Conservation (phyloP, 2,888 invertebrate species). For the Phytoseiulus persimilis region DNA sequence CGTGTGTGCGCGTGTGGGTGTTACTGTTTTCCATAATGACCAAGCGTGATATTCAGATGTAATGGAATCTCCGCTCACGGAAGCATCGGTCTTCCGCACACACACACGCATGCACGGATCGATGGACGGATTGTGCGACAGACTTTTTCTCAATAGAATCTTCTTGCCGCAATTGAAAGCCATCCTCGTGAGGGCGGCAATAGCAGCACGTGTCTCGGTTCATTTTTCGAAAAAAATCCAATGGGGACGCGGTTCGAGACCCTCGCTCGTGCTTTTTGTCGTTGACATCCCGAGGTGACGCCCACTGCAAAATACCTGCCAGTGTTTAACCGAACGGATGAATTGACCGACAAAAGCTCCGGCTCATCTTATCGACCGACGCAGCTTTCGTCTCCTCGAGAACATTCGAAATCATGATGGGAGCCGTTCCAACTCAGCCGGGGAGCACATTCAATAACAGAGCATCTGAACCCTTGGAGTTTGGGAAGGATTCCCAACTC, state of each 20-base stretch:
- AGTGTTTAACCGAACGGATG: not conserved
- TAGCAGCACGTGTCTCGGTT: not conserved
- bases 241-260: not conserved
- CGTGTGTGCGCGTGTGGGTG: slow-evolving; percentile 5
- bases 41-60: not conserved
- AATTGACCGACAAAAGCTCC: not conserved
- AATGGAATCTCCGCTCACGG: not conserved
- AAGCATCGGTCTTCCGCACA: not conserved
- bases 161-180: not conserved
- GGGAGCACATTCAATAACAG: too few relatives aligned
- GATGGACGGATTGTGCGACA: not conserved
- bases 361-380: not conserved
- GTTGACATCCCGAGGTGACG: not conserved
- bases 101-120: not conserved
- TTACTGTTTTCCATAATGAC: not conserved
- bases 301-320: not conserved
- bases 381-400: too few relatives aligned
- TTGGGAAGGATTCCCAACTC: too few relatives aligned
- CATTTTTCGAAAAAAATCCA: not conserved
- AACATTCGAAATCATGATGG: too few relatives aligned
- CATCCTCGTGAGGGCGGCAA: not conserved
- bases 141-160: not conserved
- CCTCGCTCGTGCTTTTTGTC: not conserved
- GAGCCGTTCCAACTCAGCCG: too few relatives aligned
- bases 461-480: too few relatives aligned